A percentile compares a stretch with the other conserved stretches of the same genome.
phyloP scores from a whole-genome alignment of 2,797 vertebrate species.

The Diplodus sargus region DNA sequence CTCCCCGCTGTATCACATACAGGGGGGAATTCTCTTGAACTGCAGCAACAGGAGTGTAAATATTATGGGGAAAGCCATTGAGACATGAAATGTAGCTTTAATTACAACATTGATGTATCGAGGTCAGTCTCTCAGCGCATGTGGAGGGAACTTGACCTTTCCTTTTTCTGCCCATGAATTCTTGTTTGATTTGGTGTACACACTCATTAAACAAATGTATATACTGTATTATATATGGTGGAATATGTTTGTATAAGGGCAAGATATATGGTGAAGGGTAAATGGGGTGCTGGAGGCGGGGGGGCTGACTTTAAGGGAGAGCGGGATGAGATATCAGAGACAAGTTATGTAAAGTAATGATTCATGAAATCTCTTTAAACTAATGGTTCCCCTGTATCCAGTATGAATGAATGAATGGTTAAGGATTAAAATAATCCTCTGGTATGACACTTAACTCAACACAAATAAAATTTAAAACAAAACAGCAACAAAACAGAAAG shows the following conservation, averaged over 20 bases:
- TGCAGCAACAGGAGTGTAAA: slow-evolving; percentile 79
- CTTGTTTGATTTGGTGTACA: slow-evolving; percentile 74
- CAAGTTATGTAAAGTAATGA: slow-evolving; percentile 29
- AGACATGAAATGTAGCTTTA: slow-evolving; percentile 86
- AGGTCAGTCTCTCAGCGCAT: slow-evolving; percentile 71
- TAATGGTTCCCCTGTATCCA: slow-evolving; percentile 16
- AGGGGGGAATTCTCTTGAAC: slow-evolving; percentile 77
- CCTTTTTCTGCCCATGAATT: slow-evolving; percentile 68
- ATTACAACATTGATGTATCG: slow-evolving; percentile 83
- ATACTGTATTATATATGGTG: slow-evolving; percentile 70
- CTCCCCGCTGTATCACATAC: slow-evolving; percentile 75
- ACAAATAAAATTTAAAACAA: too few species aligned
- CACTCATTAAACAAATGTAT: slow-evolving; percentile 76
- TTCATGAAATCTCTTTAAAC: slow-evolving; percentile 28
- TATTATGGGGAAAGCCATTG: slow-evolving; percentile 83
- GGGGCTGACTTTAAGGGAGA: slow-evolving; percentile 33
- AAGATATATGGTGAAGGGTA: slow-evolving; percentile 56
- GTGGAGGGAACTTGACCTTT: slow-evolving; percentile 74
- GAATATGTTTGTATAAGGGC: slow-evolving; percentile 71
- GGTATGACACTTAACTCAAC: too few species aligned
- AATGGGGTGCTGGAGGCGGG: slow-evolving; percentile 21
- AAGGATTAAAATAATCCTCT: too few species aligned
- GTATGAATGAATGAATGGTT: too few species aligned
- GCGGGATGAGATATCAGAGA: slow-evolving; percentile 50
- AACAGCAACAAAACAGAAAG: not conserved